Evolutionary conservation across 2,113 vertebrate genomes (phyloP).

Genomic region (Merops nubicus): DNA sequence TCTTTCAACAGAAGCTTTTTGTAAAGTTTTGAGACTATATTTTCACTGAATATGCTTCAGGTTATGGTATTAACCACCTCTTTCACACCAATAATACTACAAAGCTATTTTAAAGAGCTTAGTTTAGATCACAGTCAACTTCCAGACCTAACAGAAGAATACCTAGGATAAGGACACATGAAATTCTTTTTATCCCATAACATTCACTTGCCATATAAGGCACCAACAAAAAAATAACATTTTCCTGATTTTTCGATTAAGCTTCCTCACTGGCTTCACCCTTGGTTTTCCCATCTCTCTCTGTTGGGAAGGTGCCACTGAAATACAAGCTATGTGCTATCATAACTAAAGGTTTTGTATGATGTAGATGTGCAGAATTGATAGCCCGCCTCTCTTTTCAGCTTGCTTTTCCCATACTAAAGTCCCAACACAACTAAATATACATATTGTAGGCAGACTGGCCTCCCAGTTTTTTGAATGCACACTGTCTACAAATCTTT

Average conservation of each 20-base stretch:
- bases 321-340: background rate
- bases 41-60: background rate
- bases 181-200: background rate
- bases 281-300: background rate
- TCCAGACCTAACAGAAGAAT: background rate
- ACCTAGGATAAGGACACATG: background rate
- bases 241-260: background rate
- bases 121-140: background rate
- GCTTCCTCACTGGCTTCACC: background rate
- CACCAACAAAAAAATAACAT: background rate
- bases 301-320: background rate
- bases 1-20: background rate
- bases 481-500: background rate
- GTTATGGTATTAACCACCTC: background rate
- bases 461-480: background rate
- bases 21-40: background rate
- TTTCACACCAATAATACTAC: background rate
- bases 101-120: background rate
- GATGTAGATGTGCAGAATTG: background rate
- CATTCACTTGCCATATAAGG: background rate
- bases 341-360: background rate
- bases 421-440: background rate
- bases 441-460: background rate
- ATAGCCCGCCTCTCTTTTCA: background rate
- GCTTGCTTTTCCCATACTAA: rapidly evolving